These are phyloP conservation scores for Choreutis nemorana DNA, from an alignment of 2,888 invertebrate species.

Conservation along the genomic window DNA sequence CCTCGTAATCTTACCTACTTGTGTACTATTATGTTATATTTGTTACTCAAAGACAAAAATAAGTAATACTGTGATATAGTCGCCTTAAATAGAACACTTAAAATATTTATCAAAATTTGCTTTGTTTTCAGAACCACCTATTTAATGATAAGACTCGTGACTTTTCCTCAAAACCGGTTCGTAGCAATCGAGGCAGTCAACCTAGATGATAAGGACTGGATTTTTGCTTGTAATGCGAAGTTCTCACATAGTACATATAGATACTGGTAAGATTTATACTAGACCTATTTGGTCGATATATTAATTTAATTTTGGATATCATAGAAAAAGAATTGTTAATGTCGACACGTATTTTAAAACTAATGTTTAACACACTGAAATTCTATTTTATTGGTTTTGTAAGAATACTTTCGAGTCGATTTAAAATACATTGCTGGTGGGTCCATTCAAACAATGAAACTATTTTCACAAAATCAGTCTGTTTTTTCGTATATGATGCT, in stretches of 20 bases:
- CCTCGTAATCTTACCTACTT: too few species aligned
- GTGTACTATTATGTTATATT: too few species aligned
- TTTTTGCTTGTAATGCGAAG: slow-evolving; percentile 77
- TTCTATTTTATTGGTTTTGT: background rate
- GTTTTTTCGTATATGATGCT: too few species aligned
- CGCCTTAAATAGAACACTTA: too few species aligned
- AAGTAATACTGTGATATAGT: too few species aligned
- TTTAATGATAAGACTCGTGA: slow-evolving; percentile 70
- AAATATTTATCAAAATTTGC: too few species aligned
- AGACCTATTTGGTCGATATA: background rate
- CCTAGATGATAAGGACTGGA: slow-evolving; percentile 76
- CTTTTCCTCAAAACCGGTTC: slow-evolving; percentile 62
- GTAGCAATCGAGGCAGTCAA: slow-evolving; percentile 74
- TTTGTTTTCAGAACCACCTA: slow-evolving; percentile 52
- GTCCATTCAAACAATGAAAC: too few species aligned
- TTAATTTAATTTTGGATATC: background rate
- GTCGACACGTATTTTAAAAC: too few species aligned
- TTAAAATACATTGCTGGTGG: too few species aligned
- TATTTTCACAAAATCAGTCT: too few species aligned
- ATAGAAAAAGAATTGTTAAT: background rate
- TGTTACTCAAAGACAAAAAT: too few species aligned
- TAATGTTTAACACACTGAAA: too few species aligned
- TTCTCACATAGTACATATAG: slow-evolving; percentile 55
- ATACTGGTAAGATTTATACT: slow-evolving; percentile 66
- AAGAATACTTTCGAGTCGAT: background rate